Evolutionary conservation across 2,797 vertebrate species (phyloP).

Genomic region (Catharus ustulatus): DNA sequence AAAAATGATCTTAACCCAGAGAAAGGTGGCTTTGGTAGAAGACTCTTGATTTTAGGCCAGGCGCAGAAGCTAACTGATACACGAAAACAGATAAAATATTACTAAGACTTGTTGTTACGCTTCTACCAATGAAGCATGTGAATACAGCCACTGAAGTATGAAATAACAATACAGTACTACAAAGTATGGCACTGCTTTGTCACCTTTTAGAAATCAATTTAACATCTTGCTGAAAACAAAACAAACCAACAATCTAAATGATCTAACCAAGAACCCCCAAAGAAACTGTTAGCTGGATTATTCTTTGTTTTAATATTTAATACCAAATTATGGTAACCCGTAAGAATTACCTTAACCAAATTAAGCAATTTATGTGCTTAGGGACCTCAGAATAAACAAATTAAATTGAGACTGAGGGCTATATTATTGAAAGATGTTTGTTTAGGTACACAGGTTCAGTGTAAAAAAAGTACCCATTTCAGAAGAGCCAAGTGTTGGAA

Average conservation of each 20-base stretch:
- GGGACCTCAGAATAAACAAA: neutral
- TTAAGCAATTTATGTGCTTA: neutral
- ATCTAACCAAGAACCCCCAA: neutral
- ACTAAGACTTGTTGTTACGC: neutral
- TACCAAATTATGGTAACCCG: neutral
- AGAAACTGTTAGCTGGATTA: neutral
- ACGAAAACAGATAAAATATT: neutral
- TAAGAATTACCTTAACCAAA: neutral
- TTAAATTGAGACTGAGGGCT: neutral
- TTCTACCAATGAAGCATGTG: neutral
- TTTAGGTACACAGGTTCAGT: neutral
- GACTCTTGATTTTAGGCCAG: neutral
- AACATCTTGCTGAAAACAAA: neutral
- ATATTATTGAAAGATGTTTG: neutral
- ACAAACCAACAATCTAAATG: neutral
- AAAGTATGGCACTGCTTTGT: neutral
- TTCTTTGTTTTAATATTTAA: neutral
- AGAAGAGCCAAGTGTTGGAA: neutral
- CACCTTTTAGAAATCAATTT: neutral
- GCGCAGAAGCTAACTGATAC: neutral
- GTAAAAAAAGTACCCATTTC: neutral
- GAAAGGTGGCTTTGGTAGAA: neutral
- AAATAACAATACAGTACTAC: neutral
- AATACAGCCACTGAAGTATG: neutral
- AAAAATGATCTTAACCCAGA: neutral